Evolutionary conservation across 1,140 invertebrate species (phyloP), one percentile per base, ranked within the genome.

Genomic region (Mylabris phalerata): DNA sequence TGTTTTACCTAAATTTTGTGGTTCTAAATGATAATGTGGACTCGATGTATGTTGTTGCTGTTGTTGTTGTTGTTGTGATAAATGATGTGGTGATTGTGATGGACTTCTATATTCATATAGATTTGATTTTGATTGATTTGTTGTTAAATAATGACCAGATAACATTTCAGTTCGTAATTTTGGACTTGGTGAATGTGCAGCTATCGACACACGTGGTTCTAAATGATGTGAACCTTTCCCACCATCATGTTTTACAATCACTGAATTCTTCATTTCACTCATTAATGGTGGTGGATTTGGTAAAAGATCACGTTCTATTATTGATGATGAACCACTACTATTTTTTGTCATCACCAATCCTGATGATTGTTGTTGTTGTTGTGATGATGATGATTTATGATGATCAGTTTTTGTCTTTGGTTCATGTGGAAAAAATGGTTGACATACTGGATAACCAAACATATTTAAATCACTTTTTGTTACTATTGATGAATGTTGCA

Each of bases 231-330:
- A 74, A 39, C 77, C 77, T 66, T 86, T 84, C 3, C 11, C 10
- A 24, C 79, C 81, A 59, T 88, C 85, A 70, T 88, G 86, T 73
- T 88, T 88, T 19, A 88, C 86, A 71, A 88, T 88, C 63, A 89
- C 87, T 68, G 86, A 86, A 69, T 82, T 87, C 66, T 88, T 88
- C 60, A 82, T 75, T 74, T 88, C 85, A 63, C 80, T 79, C 48
- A 85, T 73, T 2, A 85, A 65, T 5, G 79, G 80, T 48, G 83
- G 80, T 10, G 81, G 82, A 59, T 80, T 84, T 27, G 81, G 78
- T 27, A 83, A 70, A 13, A 80, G 73, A 26, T 83, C 78, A 55
- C 77, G 70, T 9, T 79, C 78, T 1, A 42, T 6, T 2, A 10
- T 40, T 1, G 9, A n/a, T 42, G 41, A n/a, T 42, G 11, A 10